Percentiles rank a stretch among this genome's conserved stretches.
Evolutionary conservation across 2,797 vertebrate genomes (phyloP).

Genomic region (Enteromius trimaculatus): DNA sequence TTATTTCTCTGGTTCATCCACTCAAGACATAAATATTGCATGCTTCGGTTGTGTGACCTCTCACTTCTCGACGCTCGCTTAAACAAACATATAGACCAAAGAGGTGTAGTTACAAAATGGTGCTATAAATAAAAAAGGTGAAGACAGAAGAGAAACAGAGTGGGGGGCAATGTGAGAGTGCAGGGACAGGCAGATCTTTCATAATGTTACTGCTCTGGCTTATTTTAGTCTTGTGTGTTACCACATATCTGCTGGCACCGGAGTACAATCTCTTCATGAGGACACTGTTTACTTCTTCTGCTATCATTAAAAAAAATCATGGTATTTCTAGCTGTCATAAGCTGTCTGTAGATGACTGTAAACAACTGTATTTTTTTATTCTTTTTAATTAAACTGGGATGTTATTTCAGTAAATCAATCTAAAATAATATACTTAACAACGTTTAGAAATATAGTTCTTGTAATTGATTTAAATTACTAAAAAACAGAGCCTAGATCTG

Average conservation of each 20-base stretch:
- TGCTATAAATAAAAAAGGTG: constrained; percentile 71
- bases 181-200: constrained; percentile 44
- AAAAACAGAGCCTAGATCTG: background rate
- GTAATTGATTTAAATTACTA: background rate
- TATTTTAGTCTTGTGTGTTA: constrained; percentile 49
- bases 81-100: constrained; percentile 48
- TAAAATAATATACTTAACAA: background rate
- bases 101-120: constrained; percentile 63
- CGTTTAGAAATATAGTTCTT: background rate
- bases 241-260: constrained; percentile 34
- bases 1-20: constrained; percentile 45
- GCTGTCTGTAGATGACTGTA: background rate
- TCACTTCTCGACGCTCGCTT: constrained; percentile 40
- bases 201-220: constrained; percentile 33
- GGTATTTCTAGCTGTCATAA: constrained; percentile 13
- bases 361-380: background rate
- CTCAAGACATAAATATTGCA: constrained; percentile 52
- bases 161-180: constrained; percentile 2
- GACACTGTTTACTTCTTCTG: constrained; percentile 30
- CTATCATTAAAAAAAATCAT: constrained; percentile 18
- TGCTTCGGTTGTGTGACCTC: constrained; percentile 18
- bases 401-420: background rate
- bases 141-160: constrained; percentile 13
- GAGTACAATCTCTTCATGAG: constrained; percentile 21
- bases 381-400: background rate